These are phyloP conservation scores for Pseudopleuronectes americanus DNA, from an alignment of 2,797 vertebrate genomes.

Conservation along the genomic window DNA sequence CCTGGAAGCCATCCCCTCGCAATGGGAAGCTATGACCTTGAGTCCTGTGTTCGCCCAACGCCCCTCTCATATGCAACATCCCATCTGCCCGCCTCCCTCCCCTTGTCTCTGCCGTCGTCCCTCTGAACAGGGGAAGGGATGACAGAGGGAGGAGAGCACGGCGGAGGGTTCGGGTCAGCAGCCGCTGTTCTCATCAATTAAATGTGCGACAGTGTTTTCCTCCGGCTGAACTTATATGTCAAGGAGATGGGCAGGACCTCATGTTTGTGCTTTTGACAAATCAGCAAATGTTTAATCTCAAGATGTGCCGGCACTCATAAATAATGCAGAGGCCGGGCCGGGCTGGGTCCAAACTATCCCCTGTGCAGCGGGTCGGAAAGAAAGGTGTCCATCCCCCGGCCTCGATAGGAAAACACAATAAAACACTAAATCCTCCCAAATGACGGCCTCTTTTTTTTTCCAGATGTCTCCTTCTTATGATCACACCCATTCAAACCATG, in stretches of 20 bases:
- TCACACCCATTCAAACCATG: constrained; percentile 8
- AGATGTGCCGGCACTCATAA: constrained; percentile 87
- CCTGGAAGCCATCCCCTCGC: constrained; percentile 75
- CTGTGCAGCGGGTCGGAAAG: constrained; percentile 34
- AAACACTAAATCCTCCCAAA: constrained; percentile 57
- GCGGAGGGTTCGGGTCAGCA: constrained; percentile 65
- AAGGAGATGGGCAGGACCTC: constrained; percentile 89
- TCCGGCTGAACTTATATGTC: constrained; percentile 85
- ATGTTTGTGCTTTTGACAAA: constrained; percentile 92
- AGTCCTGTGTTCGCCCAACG: constrained; percentile 56
- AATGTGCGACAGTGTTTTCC: constrained; percentile 84
- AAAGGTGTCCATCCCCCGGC: constrained; percentile 54
- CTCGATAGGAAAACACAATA: constrained; percentile 34
- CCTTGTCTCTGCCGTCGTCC: constrained; percentile 42
- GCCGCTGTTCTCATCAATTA: constrained; percentile 85
- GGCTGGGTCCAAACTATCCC: constrained; percentile 50
- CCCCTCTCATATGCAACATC: constrained; percentile 33
- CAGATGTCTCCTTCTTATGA: constrained; percentile 36
- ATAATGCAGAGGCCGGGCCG: constrained; percentile 85
- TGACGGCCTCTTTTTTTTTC: constrained; percentile 18
- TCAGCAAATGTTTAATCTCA: constrained; percentile 92
- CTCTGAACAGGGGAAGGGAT: constrained; percentile 39
- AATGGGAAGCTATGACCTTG: constrained; percentile 79
- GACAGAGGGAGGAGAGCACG: constrained; percentile 28
- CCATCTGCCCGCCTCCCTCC: constrained; percentile 19